Evolutionary conservation across 2,113 vertebrate species (phyloP).

Genomic region (Ranitomeya imitator): DNA sequence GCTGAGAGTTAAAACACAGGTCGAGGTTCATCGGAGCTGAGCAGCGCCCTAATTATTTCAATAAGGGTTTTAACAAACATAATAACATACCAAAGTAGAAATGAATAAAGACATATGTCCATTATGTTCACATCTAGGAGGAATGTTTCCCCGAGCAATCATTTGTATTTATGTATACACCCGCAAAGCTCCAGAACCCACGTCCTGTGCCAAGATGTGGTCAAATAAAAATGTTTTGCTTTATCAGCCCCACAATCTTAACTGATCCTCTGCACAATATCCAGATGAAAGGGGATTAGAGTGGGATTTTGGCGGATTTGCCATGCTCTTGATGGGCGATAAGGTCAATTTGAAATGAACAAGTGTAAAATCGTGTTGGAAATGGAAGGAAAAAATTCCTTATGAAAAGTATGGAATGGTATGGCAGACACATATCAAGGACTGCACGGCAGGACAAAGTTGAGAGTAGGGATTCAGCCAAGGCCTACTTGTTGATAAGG

Average conservation of each 20-base stretch:
- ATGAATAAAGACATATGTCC: slow-evolving; percentile 54
- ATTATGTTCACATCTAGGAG: slow-evolving; percentile 8
- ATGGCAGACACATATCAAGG: not conserved
- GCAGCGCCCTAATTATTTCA: slow-evolving; percentile 51
- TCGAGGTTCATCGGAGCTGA: slow-evolving; percentile 50
- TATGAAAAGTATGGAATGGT: not conserved
- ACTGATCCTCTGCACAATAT: slow-evolving; percentile 34
- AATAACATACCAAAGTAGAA: slow-evolving; percentile 40
- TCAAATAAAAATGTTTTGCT: slow-evolving; percentile 38
- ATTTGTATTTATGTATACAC: slow-evolving; percentile 44
- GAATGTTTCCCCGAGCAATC: slow-evolving; percentile 51
- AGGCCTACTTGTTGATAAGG: no score
- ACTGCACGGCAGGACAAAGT: not conserved
- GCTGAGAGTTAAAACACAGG: slow-evolving; percentile 47
- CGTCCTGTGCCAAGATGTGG: slow-evolving; percentile 21
- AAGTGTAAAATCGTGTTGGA: not conserved
- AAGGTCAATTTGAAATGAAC: not conserved
- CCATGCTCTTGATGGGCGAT: not conserved
- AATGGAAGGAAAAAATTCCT: not conserved
- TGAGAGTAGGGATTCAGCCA: not conserved
- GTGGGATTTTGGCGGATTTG: not conserved
- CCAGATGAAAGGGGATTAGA: slow-evolving; percentile 45
- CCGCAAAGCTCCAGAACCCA: not conserved
- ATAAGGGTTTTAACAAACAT: slow-evolving; percentile 50
- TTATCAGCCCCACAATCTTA: slow-evolving; percentile 24